Evolutionary conservation across 2,797 vertebrate species (phyloP).

Genomic region (Epinephelus coioides): DNA sequence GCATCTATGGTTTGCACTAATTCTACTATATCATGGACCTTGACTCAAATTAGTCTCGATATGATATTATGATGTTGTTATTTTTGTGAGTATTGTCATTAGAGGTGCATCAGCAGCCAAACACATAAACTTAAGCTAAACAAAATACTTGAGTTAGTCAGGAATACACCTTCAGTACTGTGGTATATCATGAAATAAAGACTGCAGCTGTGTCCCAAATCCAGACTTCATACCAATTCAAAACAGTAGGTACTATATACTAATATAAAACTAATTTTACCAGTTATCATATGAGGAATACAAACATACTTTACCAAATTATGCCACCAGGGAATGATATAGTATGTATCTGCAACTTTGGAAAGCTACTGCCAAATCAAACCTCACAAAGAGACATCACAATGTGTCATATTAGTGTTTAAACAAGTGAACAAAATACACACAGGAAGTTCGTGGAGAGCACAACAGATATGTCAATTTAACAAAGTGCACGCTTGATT

Average conservation of each 20-base stretch:
- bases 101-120: constrained; percentile 10
- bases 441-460: background rate
- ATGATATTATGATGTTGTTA: background rate
- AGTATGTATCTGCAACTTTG: background rate
- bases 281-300: background rate
- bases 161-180: background rate
- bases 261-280: background rate
- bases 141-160: background rate
- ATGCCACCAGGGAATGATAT: background rate
- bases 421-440: background rate
- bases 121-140: background rate
- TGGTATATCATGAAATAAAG: too few relatives aligned
- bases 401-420: background rate
- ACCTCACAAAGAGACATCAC: background rate
- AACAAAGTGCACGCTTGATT: too few relatives aligned
- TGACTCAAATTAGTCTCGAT: background rate
- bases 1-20: constrained; percentile 54
- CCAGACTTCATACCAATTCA: background rate
- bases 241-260: background rate
- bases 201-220: background rate
- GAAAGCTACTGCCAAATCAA: background rate
- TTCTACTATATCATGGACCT: constrained; percentile 17
- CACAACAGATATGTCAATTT: background rate
- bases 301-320: background rate
- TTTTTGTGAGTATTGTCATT: background rate